Evolutionary conservation across 2,113 vertebrate genomes (phyloP).

Genomic region (Ceyx cyanopectus): DNA sequence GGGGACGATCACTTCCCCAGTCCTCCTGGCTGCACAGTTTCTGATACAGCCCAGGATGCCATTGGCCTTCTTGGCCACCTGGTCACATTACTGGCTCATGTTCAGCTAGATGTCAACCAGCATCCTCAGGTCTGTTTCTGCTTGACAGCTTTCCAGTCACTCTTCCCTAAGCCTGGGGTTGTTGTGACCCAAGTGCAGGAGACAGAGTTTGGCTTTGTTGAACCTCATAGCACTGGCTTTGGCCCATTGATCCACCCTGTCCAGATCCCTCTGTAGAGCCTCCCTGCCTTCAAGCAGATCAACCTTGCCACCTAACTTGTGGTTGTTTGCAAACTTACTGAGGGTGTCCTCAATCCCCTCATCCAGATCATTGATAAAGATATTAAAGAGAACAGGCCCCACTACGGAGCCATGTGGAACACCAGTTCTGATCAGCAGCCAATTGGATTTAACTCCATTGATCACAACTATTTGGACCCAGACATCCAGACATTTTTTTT

Average conservation of each 20-base stretch:
- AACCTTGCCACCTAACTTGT: not conserved
- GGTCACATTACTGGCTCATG: not conserved
- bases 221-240: not conserved
- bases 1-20: not conserved
- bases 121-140: not conserved
- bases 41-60: not conserved
- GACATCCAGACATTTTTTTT: too few species aligned
- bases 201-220: not conserved
- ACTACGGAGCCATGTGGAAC: too few species aligned
- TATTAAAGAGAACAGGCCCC: not conserved
- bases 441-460: too few species aligned
- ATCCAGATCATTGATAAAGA: not conserved
- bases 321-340: not conserved
- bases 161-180: not conserved
- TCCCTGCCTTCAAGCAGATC: not conserved
- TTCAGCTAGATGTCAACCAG: not conserved
- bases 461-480: too few species aligned
- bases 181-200: not conserved
- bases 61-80: not conserved
- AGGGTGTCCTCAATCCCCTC: not conserved
- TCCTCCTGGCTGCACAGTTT: not conserved
- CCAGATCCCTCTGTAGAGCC: not conserved
- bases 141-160: not conserved
- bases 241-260: not conserved
- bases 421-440: too few species aligned